A percentile compares a stretch with the other conserved stretches of the same genome.
Evolutionary conservation across 1,140 invertebrate species (phyloP).

Genomic region (Arion vulgaris): DNA sequence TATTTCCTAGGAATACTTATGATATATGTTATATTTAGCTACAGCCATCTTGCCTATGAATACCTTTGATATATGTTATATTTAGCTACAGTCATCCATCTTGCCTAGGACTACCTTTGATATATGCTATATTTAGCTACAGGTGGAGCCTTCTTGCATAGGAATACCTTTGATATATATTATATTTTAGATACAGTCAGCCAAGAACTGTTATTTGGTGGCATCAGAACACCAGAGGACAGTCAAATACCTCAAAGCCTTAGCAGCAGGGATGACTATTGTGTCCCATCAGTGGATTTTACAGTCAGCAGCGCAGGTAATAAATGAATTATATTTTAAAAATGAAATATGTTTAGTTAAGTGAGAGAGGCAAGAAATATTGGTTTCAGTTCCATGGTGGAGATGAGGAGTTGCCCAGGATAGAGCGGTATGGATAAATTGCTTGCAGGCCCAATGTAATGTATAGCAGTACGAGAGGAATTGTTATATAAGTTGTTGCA

Average conservation of each 20-base stretch:
- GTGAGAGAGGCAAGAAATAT: too few relatives aligned
- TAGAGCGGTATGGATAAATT: too few relatives aligned
- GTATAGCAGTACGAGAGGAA: too few relatives aligned
- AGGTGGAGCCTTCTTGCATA: too few relatives aligned
- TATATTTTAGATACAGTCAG: not conserved
- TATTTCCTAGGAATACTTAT: not conserved
- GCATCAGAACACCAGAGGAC: constrained; percentile 59
- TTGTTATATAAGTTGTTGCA: too few relatives aligned
- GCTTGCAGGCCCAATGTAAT: too few relatives aligned
- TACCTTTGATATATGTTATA: not conserved
- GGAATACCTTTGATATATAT: not conserved
- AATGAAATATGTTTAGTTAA: too few relatives aligned
- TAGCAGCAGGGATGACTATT: constrained; percentile 70
- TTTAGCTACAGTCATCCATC: not conserved
- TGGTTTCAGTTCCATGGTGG: too few relatives aligned
- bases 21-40: not conserved
- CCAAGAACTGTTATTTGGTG: constrained; percentile 33
- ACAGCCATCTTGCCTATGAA: too few relatives aligned
- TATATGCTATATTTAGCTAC: not conserved
- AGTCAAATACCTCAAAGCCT: constrained; percentile 71
- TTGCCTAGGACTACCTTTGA: too few relatives aligned
- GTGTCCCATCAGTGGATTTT: constrained; percentile 71
- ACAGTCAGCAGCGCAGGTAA: constrained; percentile 64
- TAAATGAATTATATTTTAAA: too few relatives aligned
- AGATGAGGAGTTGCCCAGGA: too few relatives aligned